Evolutionary conservation across 2,113 vertebrate genomes (phyloP).

Genomic region (Brienomyrus longianalis): DNA sequence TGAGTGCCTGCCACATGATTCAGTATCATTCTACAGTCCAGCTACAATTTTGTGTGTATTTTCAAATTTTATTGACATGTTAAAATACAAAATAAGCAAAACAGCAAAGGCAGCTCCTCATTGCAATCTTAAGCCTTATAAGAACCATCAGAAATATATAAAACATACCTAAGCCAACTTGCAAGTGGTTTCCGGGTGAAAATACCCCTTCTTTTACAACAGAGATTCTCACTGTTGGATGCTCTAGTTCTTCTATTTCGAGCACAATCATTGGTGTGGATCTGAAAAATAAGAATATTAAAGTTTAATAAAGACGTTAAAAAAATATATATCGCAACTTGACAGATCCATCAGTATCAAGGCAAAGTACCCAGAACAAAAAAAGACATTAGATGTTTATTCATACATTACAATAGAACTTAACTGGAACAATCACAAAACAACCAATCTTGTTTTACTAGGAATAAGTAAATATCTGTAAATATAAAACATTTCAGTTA

Average conservation of each 20-base stretch:
- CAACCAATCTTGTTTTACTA: background rate
- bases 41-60: background rate
- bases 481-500: background rate
- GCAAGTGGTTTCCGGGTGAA: constrained; percentile 36
- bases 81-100: background rate
- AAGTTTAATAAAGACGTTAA: background rate
- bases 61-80: background rate
- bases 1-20: background rate
- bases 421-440: background rate
- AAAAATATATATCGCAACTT: background rate
- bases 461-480: background rate
- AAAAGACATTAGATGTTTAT: background rate
- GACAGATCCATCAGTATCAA: background rate
- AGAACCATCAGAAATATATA: background rate
- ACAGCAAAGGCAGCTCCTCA: background rate
- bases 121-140: background rate
- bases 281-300: constrained; percentile 28
- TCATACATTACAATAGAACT: background rate
- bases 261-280: constrained; percentile 45
- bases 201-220: constrained; percentile 38
- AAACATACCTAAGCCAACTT: constrained; percentile 40
- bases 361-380: background rate
- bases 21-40: background rate
- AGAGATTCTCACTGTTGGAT: constrained; percentile 36
- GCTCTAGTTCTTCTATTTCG: constrained; percentile 38